A percentile compares a stretch with the other conserved stretches of the same genome.
These are phyloP conservation scores for Cephus rjabovi DNA, from an alignment of 2,888 invertebrate genomes.

Conservation along the genomic window DNA sequence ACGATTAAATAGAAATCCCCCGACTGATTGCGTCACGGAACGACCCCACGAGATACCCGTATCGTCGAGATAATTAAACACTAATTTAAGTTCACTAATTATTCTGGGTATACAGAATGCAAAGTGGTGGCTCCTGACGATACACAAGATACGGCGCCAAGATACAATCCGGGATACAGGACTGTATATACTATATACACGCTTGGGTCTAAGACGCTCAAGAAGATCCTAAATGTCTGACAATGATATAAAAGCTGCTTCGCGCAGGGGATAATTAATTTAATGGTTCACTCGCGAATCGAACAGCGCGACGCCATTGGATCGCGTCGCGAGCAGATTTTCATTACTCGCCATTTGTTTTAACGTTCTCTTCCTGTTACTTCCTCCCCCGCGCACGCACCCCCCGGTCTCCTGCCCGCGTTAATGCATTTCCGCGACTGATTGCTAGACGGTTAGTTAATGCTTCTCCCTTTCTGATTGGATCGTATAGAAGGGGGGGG, in stretches of 20 bases:
- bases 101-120: constrained; percentile 6
- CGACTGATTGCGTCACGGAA: constrained; percentile 44
- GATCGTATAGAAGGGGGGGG: too few relatives aligned
- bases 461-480: too few relatives aligned
- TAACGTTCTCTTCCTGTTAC: neutral
- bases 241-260: neutral
- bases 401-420: too few relatives aligned
- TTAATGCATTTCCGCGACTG: too few relatives aligned
- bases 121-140: neutral
- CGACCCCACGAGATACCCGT: neutral
- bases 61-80: neutral
- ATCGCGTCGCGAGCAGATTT: neutral
- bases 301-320: neutral
- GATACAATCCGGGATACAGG: neutral
- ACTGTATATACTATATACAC: neutral
- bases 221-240: neutral
- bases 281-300: neutral
- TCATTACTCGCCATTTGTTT: neutral
- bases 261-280: neutral
- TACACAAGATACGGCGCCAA: neutral
- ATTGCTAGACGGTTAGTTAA: too few relatives aligned
- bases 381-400: too few relatives aligned
- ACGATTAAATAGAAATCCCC: constrained; percentile 51
- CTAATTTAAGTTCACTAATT: constrained; percentile 26
- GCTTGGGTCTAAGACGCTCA: too few relatives aligned